A percentile compares a stretch with the other conserved stretches of the same genome.
phyloP scores from a whole-genome alignment of 2,888 invertebrate species.

The Amblyteles armatorius region DNA sequence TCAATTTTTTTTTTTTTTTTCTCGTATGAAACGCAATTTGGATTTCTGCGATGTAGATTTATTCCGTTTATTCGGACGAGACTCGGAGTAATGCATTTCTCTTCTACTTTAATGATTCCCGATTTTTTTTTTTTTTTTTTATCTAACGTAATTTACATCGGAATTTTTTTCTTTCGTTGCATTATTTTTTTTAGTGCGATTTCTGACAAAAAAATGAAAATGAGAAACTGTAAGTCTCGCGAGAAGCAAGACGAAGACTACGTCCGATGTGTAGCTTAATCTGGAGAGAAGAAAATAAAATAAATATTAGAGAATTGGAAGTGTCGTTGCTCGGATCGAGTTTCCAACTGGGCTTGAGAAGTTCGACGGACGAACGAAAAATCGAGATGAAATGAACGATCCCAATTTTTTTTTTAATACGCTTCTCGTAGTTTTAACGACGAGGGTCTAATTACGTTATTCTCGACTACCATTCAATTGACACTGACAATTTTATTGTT shows the following conservation, averaged over 20 bases:
- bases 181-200: background rate
- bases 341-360: no score
- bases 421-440: constrained; percentile 41
- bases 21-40: background rate
- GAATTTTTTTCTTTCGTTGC: constrained; percentile 15
- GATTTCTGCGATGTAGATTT: constrained; percentile 15
- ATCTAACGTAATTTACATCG: constrained; percentile 17
- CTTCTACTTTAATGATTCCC: constrained; percentile 18
- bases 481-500: constrained; percentile 48
- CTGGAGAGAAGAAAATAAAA: constrained; percentile 42
- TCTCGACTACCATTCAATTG: constrained; percentile 46
- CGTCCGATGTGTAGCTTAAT: constrained; percentile 58
- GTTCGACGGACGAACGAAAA: background rate
- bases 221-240: constrained; percentile 5
- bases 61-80: constrained; percentile 39
- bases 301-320: constrained; percentile 59
- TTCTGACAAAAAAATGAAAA: background rate
- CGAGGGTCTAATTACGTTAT: constrained; percentile 31
- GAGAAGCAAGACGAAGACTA: constrained; percentile 26
- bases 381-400: background rate
- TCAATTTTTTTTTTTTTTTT: background rate
- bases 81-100: constrained; percentile 55
- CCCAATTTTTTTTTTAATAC: constrained; percentile 29
- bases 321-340: background rate
- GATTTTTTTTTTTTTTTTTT: constrained; percentile 1